These are phyloP conservation scores for Aphis craccivora DNA, from an alignment of 1,140 invertebrate genomes.

Conservation along the genomic window DNA sequence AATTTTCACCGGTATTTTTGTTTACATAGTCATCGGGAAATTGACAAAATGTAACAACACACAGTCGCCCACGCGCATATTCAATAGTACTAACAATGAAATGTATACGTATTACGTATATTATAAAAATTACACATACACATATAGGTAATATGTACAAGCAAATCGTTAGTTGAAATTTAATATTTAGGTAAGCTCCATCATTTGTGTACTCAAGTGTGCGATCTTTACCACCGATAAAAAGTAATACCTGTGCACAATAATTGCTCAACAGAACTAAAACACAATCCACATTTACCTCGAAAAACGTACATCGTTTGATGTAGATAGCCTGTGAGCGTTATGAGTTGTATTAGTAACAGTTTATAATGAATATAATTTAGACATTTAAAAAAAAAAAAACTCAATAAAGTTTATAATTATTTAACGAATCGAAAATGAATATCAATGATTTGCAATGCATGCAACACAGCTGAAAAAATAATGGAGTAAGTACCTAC, in stretches of 20 bases:
- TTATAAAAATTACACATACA: not conserved
- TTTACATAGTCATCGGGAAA: slow-evolving; percentile 38
- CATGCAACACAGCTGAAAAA: not conserved
- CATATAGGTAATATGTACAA: not conserved
- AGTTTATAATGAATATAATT: not conserved
- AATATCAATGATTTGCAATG: not conserved
- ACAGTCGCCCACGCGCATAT: not conserved
- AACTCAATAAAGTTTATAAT: not conserved
- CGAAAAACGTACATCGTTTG: not conserved
- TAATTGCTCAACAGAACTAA: slow-evolving; percentile 28
- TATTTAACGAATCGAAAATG: not conserved
- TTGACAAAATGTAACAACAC: slow-evolving; percentile 34
- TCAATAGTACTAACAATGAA: not conserved
- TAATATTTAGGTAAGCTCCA: slow-evolving; percentile 29
- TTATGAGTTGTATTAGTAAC: not conserved
- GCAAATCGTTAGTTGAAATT: slow-evolving; percentile 29
- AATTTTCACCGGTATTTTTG: not conserved
- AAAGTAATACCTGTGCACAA: not conserved
- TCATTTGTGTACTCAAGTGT: slow-evolving; percentile 48
- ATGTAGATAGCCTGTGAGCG: not conserved
- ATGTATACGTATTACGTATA: not conserved
- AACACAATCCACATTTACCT: not conserved
- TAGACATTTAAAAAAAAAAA: not conserved
- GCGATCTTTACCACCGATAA: slow-evolving; percentile 31
- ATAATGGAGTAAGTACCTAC: not conserved